Evolutionary conservation across 23 tunicate genomes (phyloP).

Genomic region (Oikopleura dioica): DNA sequence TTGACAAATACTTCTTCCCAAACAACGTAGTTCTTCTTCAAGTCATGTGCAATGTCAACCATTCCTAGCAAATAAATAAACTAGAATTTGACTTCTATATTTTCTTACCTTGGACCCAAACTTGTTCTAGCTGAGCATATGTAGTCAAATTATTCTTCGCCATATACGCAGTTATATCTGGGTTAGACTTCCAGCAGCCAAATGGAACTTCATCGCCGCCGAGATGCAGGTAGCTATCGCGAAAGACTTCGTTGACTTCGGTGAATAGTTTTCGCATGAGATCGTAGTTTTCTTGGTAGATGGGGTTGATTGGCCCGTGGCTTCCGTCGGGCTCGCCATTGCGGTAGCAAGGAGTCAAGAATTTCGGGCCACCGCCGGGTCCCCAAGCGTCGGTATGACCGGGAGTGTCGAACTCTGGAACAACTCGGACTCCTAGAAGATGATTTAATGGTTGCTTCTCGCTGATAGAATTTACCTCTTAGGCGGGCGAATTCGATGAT

Average conservation of each 20-base stretch:
- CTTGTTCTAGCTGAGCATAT: conserved; percentile 49
- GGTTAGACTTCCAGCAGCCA: conserved; percentile 66
- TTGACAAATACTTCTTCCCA: conserved; percentile 98
- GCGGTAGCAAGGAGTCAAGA: conserved; percentile 70
- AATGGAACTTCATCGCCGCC: conserved; percentile 82
- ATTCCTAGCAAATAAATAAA: no score
- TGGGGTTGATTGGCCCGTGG: not conserved
- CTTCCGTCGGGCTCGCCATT: not conserved
- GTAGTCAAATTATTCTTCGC: conserved; percentile 31
- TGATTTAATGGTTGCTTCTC: no score
- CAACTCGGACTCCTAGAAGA: conserved; percentile 29
- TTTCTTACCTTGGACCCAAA: conserved; percentile 49
- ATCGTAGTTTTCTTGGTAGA: conserved; percentile 12
- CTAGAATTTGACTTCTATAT: no score
- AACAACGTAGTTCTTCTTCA: no score
- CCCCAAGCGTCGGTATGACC: conserved; percentile 92
- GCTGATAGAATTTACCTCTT: no score
- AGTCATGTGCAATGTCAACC: no score
- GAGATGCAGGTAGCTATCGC: conserved; percentile 48
- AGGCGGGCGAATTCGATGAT: conserved; percentile 76
- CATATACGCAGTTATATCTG: conserved; percentile 66
- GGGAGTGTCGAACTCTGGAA: conserved; percentile 95
- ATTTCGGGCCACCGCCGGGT: conserved; percentile 35
- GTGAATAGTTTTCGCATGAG: conserved; percentile 25
- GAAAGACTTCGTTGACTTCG: conserved; percentile 31